Base-by-base conservation (phyloP, 2,113 vertebrate species). In the Gasterosteus nipponicus region DNA sequence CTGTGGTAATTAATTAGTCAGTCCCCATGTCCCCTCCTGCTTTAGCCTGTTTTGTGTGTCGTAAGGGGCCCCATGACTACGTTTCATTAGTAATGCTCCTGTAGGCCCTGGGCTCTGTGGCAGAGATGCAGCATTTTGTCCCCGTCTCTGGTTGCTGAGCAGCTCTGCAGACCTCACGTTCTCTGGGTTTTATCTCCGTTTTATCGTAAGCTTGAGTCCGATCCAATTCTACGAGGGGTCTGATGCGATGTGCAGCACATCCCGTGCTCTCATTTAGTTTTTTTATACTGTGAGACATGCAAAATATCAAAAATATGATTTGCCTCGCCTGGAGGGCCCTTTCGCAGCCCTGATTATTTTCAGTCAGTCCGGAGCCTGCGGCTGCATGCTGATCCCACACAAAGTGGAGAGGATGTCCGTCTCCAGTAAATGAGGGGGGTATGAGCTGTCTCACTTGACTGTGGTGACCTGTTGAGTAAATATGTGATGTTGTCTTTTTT, bases 81-180 rank as follows among this genome's bases (percentile, higher is more conserved):
- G 71, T 67, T 6, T 69, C 47, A 71, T 85, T 69, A 65, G 75
- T 81, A 72, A 75, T 44, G 41, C 26, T 78, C 26, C 51, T 22
- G 33, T 1, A 1, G 9, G 53, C 9, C 57, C 15, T 54, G 64
- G 10, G 47, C 67, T 75, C 63, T 65, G 58, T 67, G 63, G 70
- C 46, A 68, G 46, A 69, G 78, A 79, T 41, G 38, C 33, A 58
- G 38, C 69, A 33, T 77, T 61, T 62, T 78, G 44, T 46, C 19
- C 44, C 35, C 26, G 47, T 53, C 69, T 58, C 51, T 19, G 56
- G 44, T 68, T 80, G 79, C 81, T 53, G 70, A 87, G 73, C 57
- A 53, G 54, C 54, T 71, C 53, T 49, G 42, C 26, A 39, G 51
- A 26, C n/a, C 47, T 35, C 15, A 81, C 33, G 63, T 78, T 69